phyloP scores from a whole-genome alignment of 2,797 vertebrate species.

The Emys orbicularis region DNA sequence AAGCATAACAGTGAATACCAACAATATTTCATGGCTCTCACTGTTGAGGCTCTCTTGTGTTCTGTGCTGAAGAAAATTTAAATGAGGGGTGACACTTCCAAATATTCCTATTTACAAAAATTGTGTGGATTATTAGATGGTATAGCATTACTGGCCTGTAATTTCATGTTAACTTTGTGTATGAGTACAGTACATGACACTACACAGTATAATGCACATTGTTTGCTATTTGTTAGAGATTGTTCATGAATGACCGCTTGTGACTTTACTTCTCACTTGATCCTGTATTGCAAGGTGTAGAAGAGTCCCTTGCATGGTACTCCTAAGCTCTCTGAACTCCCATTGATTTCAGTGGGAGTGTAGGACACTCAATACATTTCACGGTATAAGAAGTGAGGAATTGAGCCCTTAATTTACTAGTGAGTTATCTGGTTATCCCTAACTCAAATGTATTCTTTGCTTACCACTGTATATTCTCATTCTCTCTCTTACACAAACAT shows the following conservation, averaged over 20 bases:
- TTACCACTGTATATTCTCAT: not conserved
- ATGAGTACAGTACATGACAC: not conserved
- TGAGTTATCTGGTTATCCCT: not conserved
- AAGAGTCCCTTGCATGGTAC: not conserved
- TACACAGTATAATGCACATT: not conserved
- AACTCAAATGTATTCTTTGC: not conserved
- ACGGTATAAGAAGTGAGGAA: not conserved
- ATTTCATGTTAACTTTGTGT: not conserved
- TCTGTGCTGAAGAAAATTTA: conserved; percentile 8
- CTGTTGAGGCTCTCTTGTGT: conserved; percentile 12
- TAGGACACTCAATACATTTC: not conserved
- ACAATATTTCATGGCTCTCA: conserved; percentile 33
- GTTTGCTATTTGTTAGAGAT: not conserved
- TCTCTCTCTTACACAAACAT: not conserved
- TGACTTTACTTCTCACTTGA: not conserved
- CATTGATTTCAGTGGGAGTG: not conserved
- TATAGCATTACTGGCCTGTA: not conserved
- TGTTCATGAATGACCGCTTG: not conserved
- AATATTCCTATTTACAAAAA: conserved; percentile 2
- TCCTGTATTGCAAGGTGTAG: not conserved
- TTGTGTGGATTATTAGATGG: not conserved
- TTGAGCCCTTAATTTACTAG: not conserved
- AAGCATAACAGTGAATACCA: conserved; percentile 33
- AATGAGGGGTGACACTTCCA: not conserved
- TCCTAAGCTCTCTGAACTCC: not conserved